These are phyloP conservation scores for Urophycis tenuis DNA, from an alignment of 2,797 vertebrate genomes.

Conservation along the genomic window DNA sequence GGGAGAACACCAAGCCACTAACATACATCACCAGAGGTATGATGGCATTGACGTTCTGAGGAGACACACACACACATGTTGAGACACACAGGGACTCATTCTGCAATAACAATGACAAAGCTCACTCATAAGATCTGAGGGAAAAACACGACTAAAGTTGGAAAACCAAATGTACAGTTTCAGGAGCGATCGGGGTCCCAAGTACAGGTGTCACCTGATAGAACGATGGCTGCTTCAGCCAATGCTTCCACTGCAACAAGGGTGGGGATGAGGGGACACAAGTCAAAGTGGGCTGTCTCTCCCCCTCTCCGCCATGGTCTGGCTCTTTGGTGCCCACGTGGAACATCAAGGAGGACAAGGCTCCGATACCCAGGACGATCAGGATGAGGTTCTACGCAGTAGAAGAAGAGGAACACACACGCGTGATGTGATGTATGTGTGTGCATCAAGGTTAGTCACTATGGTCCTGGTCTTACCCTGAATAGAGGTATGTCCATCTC, in stretches of 20 bases:
- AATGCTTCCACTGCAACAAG: slow-evolving; percentile 80
- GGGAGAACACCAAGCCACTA: slow-evolving; percentile 85
- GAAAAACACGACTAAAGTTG: background rate
- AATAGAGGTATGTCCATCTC: slow-evolving; percentile 75
- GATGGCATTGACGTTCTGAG: slow-evolving; percentile 86
- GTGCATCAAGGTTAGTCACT: too few relatives aligned
- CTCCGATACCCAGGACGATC: slow-evolving; percentile 76
- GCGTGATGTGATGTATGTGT: background rate
- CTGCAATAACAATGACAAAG: background rate
- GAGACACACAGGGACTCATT: too few relatives aligned
- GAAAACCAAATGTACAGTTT: too few relatives aligned
- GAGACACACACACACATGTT: background rate
- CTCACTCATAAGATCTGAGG: background rate
- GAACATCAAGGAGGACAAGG: slow-evolving; percentile 79
- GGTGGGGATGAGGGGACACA: slow-evolving; percentile 16
- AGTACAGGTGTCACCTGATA: slow-evolving; percentile 76
- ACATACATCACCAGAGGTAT: slow-evolving; percentile 91
- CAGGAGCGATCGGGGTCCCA: too few relatives aligned
- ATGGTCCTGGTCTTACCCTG: slow-evolving; percentile 63
- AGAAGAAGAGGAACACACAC: background rate
- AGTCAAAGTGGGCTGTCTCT: background rate
- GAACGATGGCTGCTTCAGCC: slow-evolving; percentile 85
- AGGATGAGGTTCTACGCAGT: slow-evolving; percentile 71
- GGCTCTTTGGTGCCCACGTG: slow-evolving; percentile 83
- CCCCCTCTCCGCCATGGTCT: rapidly evolving